A percentile compares a stretch with the other conserved stretches of the same genome.
Conservation (phyloP, 2,113 vertebrate species). For the Hirundichthys speculiger region DNA sequence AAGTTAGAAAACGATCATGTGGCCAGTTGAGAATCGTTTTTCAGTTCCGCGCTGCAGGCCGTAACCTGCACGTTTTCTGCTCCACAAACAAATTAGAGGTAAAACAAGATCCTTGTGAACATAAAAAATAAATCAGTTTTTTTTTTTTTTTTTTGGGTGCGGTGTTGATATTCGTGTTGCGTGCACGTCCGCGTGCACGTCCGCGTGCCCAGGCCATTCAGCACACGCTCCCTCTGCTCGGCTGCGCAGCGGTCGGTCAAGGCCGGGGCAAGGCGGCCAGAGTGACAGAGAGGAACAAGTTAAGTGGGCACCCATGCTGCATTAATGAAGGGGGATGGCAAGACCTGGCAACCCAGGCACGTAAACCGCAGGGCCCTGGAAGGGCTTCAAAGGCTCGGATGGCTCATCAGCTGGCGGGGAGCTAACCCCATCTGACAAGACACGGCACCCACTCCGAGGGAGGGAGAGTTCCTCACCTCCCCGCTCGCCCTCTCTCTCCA, state of each 20-base stretch:
- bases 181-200: constrained; percentile 8
- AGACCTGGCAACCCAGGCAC: constrained; percentile 73
- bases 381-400: constrained; percentile 68
- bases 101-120: too few relatives aligned
- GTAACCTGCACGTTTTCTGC: too few relatives aligned
- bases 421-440: constrained; percentile 76
- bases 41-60: too few relatives aligned
- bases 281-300: constrained; percentile 47
- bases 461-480: constrained; percentile 41
- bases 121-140: too few relatives aligned
- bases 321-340: constrained; percentile 71
- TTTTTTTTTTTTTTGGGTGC: too few relatives aligned
- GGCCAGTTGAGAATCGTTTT: too few relatives aligned
- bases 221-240: constrained; percentile 29
- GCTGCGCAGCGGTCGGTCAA: constrained; percentile 32
- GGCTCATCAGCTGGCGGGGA: constrained; percentile 57
- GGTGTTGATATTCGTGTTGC: too few relatives aligned
- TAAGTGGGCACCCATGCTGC: constrained; percentile 65
- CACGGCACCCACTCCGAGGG: constrained; percentile 62
- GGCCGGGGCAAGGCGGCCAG: constrained; percentile 39
- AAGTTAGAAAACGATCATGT: too few relatives aligned
- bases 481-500: constrained; percentile 5
- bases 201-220: background rate
- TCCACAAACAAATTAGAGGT: too few relatives aligned
- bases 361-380: constrained; percentile 61